Evolutionary conservation across 2,888 invertebrate species (phyloP).

Genomic region (Torymus tubicola): DNA sequence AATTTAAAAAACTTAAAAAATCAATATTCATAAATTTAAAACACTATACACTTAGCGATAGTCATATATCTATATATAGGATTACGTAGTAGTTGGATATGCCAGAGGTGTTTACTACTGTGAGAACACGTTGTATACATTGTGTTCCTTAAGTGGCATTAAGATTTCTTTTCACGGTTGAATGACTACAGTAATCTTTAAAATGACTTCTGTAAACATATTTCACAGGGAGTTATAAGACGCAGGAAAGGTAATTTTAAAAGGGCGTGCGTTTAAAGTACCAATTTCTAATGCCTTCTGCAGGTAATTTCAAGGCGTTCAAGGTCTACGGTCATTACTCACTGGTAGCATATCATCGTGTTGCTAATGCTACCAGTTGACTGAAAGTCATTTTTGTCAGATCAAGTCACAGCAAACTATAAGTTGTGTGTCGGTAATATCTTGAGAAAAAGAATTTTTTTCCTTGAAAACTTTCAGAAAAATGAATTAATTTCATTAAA

Average conservation of each 20-base stretch:
- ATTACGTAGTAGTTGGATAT: too few relatives aligned
- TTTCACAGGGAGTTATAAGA: conserved; percentile 44
- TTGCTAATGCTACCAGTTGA: background rate
- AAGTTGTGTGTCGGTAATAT: background rate
- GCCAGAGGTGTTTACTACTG: too few relatives aligned
- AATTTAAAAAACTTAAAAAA: too few relatives aligned
- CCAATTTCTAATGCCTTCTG: background rate
- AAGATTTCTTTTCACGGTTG: conserved; percentile 17
- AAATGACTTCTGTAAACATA: conserved; percentile 54
- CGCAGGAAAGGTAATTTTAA: conserved; percentile 2
- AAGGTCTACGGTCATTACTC: background rate
- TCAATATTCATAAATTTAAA: too few relatives aligned
- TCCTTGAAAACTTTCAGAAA: too few relatives aligned
- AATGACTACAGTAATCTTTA: conserved; percentile 43
- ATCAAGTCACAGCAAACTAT: conserved; percentile 24
- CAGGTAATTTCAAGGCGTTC: background rate
- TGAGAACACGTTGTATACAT: too few relatives aligned
- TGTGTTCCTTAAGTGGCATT: background rate
- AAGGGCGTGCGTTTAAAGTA: conserved; percentile 17
- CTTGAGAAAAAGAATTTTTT: too few relatives aligned
- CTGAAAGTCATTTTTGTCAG: conserved; percentile 39
- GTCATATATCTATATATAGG: too few relatives aligned
- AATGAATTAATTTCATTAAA: too few relatives aligned
- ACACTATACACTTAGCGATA: too few relatives aligned
- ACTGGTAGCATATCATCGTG: background rate